A percentile compares a stretch with the other conserved stretches of the same genome.
These are phyloP conservation scores for Colistium nudipinnis DNA, from an alignment of 2,113 vertebrate species.

Conservation along the genomic window DNA sequence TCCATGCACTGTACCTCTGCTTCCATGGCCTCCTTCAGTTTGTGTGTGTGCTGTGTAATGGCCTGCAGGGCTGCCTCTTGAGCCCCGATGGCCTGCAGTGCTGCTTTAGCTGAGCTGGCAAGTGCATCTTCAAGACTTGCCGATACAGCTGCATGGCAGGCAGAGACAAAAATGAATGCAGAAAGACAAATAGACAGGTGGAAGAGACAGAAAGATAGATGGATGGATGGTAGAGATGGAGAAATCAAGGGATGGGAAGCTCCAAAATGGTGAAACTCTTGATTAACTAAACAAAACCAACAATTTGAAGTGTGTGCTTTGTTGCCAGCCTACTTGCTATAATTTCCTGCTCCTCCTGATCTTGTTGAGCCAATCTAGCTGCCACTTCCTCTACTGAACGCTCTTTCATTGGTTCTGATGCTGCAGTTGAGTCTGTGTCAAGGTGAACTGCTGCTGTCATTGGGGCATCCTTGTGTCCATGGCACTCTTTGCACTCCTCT, in stretches of 20 bases:
- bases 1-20: slow-evolving; percentile 81
- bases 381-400: slow-evolving; percentile 90
- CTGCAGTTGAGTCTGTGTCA: neutral
- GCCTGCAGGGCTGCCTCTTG: slow-evolving; percentile 91
- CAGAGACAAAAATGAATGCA: neutral
- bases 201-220: neutral
- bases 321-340: slow-evolving; percentile 77
- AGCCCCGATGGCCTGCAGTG: slow-evolving; percentile 88
- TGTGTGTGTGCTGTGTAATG: slow-evolving; percentile 84
- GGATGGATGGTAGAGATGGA: neutral
- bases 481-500: slow-evolving; percentile 76
- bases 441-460: neutral
- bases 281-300: too few species aligned
- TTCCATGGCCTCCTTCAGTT: slow-evolving; percentile 93
- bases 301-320: neutral
- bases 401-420: slow-evolving; percentile 65
- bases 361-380: slow-evolving; percentile 88
- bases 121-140: slow-evolving; percentile 86
- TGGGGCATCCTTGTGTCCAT: slow-evolving; percentile 37
- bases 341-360: slow-evolving; percentile 85
- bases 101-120: slow-evolving; percentile 82
- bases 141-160: slow-evolving; percentile 81
- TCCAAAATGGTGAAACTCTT: neutral
- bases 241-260: neutral
- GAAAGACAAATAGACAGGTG: too few species aligned